Base-by-base conservation (phyloP, 1,140 invertebrate genomes). In the Bombus polaris region DNA sequence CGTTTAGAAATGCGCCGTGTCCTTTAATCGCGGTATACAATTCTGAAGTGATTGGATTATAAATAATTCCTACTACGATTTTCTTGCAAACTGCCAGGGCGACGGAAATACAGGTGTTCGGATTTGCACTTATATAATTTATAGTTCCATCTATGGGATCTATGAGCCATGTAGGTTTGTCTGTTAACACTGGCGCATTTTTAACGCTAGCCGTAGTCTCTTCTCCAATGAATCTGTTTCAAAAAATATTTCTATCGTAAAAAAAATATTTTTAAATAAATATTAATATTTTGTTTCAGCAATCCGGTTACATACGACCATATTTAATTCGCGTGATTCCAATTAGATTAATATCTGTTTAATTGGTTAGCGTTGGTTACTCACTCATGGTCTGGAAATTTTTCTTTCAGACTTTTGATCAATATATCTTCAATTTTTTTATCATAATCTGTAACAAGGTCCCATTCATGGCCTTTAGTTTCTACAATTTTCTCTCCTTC, bases 161-260 rank as follows among this genome's bases (percentile, higher is more conserved):
- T 85, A 99, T 98, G 70, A 99, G 97, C 98, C 98, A 99, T 1
- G 98, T 99, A n/a, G 98, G 98, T 25, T 96, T 96, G 92, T 98
- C 96, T 2, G 98, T 98, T 57, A 98, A 95, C 57, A 96, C 95
- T 35, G 96, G 95, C 88, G 93, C 71, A 0, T 96, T 95, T 65
- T 96, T 93, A 10, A 95, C 96, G 0, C 89, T 94, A 3, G 96
- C 95, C 12, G 95, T 95, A 28, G 96, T 96, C 94, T 98, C 98
- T 94, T 99, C 98, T 2, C 97, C 98, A 83, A 99, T 98, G 92
- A 98, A 98, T 91, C 98, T 98, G 82, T 81, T 42, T 39, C 1
- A 32, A 77, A 12, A 59, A 10, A 39, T 39, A 37, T 37, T 84
- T 74, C 81, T 75, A 18, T 68, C 8, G 8, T 35, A 6, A 8